phyloP scores from a whole-genome alignment of 2,797 vertebrate species.

The Siniperca undulata region DNA sequence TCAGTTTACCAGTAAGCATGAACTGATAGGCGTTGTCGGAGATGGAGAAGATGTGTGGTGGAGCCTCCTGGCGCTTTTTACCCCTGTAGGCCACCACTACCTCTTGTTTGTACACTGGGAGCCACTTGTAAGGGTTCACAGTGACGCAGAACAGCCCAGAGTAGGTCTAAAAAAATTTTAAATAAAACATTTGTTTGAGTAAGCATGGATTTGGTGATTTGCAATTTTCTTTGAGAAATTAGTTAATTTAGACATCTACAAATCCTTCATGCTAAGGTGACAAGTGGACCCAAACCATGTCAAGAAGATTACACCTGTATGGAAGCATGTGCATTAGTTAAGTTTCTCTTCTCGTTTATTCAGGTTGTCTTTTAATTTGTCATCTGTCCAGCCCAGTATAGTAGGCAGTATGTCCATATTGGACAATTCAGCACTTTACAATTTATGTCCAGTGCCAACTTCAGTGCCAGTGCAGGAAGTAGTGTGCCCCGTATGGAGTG shows the following conservation, averaged over 20 bases:
- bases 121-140: constrained; percentile 77
- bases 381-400: too few species aligned
- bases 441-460: too few species aligned
- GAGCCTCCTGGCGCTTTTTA: constrained; percentile 75
- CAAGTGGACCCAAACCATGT: neutral
- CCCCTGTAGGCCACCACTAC: constrained; percentile 75
- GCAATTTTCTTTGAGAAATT: neutral
- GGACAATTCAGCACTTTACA: too few species aligned
- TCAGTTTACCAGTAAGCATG: constrained; percentile 87
- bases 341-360: neutral
- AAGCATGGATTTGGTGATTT: neutral
- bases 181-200: neutral
- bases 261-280: neutral
- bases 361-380: too few species aligned
- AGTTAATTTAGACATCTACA: neutral
- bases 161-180: constrained; percentile 57
- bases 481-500: too few species aligned
- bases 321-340: too few species aligned
- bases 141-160: constrained; percentile 77
- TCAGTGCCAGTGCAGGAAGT: too few species aligned
- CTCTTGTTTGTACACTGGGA: constrained; percentile 86
- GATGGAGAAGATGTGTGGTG: constrained; percentile 81
- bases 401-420: too few species aligned
- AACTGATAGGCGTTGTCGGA: constrained; percentile 87
- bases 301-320: too few species aligned